Conservation (phyloP, 1,140 invertebrate genomes). For the Brachionus asplanchnoidis region DNA sequence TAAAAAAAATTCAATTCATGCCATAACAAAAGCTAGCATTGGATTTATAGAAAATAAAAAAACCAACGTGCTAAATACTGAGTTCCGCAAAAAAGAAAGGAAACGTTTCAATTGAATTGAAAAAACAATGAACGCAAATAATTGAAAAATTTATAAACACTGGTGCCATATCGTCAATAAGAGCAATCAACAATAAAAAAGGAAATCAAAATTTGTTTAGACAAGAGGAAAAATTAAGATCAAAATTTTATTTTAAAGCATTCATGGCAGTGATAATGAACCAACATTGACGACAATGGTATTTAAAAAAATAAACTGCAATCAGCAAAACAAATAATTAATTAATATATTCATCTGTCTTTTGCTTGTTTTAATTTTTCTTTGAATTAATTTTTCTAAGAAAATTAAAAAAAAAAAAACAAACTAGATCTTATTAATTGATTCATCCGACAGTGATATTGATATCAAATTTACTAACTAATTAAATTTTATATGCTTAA, state of each 20-base stretch:
- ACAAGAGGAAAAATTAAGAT: neutral
- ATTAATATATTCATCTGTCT: slow-evolving; percentile 32
- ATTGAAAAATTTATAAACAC: neutral
- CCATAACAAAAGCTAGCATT: neutral
- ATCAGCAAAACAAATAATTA: slow-evolving; percentile 34
- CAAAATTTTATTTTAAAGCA: neutral
- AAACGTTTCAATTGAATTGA: neutral
- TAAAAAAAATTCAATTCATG: neutral
- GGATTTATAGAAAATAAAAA: neutral
- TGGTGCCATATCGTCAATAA: slow-evolving; percentile 2
- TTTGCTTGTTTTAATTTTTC: slow-evolving; percentile 10
- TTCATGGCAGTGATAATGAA: neutral
- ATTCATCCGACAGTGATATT: slow-evolving; percentile 13
- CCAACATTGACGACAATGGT: neutral
- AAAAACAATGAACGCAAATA: neutral
- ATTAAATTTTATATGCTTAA: slow-evolving; percentile 17
- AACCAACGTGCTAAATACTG: neutral
- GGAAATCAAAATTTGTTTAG: slow-evolving; percentile 8
- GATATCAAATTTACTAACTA: neutral
- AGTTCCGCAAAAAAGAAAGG: neutral
- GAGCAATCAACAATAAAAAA: neutral
- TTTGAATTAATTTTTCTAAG: neutral
- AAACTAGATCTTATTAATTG: neutral
- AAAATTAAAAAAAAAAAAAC: neutral
- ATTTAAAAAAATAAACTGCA: neutral